Conservation (phyloP, 2,113 vertebrate genomes). For the Campylomormyrus tamandua region DNA sequence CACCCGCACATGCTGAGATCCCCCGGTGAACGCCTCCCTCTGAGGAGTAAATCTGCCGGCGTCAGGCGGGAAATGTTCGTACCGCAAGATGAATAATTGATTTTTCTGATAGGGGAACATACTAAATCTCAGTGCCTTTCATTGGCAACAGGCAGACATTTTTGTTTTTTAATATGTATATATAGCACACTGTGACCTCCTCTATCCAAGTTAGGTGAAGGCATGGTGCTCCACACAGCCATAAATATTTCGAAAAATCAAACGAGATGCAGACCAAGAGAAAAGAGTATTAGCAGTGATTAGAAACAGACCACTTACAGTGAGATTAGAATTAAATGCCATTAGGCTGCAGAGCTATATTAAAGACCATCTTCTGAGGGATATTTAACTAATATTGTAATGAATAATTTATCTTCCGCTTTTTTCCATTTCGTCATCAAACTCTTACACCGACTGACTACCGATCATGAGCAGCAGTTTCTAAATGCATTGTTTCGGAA, state of each 20-base stretch:
- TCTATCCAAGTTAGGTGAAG: background rate
- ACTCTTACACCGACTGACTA: background rate
- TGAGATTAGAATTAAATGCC: background rate
- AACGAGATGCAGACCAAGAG: background rate
- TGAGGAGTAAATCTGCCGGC: slow-evolving; percentile 27
- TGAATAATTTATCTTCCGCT: background rate
- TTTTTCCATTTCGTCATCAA: background rate
- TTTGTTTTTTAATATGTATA: background rate
- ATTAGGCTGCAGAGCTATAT: background rate
- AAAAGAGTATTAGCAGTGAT: background rate
- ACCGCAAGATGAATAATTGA: slow-evolving; percentile 37
- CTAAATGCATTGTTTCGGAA: background rate
- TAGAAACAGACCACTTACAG: background rate
- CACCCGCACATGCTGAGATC: background rate
- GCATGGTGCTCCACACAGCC: background rate
- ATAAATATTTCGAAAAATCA: background rate
- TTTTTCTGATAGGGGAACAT: slow-evolving; percentile 15
- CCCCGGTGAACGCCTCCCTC: background rate
- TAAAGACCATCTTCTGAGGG: background rate
- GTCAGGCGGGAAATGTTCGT: slow-evolving; percentile 38
- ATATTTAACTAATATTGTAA: background rate
- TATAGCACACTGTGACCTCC: background rate
- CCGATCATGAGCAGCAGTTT: background rate
- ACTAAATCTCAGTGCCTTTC: background rate
- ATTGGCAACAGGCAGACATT: background rate